These are phyloP conservation scores for Conchocele bisecta DNA, from an alignment of 2,888 invertebrate genomes.

Conservation along the genomic window DNA sequence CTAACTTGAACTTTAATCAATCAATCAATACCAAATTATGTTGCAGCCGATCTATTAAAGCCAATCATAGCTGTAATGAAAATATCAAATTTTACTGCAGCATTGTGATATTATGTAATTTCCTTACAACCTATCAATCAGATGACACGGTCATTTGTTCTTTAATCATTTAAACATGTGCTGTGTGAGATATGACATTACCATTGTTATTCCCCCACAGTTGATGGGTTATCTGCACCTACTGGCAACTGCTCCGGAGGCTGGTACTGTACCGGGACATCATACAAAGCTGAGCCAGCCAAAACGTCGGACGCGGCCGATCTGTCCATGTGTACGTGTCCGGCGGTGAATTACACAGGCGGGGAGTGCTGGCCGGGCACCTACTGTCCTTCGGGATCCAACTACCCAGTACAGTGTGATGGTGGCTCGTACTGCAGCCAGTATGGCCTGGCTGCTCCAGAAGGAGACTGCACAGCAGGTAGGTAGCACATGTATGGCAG, in stretches of 20 bases:
- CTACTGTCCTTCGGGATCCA: constrained; percentile 76
- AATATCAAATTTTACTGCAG: too few relatives aligned
- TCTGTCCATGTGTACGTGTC: constrained; percentile 75
- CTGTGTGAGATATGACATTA: too few relatives aligned
- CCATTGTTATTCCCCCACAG: constrained; percentile 57
- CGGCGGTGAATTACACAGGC: constrained; percentile 77
- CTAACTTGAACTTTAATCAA: too few relatives aligned
- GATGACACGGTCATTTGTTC: too few relatives aligned
- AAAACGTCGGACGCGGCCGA: constrained; percentile 68
- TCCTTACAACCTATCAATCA: too few relatives aligned
- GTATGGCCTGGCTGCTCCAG: constrained; percentile 71
- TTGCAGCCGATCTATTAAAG: too few relatives aligned
- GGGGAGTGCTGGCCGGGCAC: constrained; percentile 80
- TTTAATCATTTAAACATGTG: too few relatives aligned
- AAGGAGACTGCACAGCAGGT: constrained; percentile 74
- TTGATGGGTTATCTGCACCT: constrained; percentile 73
- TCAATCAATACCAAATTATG: too few relatives aligned
- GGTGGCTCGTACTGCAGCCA: constrained; percentile 76
- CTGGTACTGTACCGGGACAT: constrained; percentile 79
- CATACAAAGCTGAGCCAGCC: constrained; percentile 71
- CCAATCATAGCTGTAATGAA: too few relatives aligned
- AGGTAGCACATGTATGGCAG: too few relatives aligned
- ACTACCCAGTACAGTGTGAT: constrained; percentile 76
- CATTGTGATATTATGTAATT: too few relatives aligned
- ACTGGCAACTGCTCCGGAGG: constrained; percentile 78